phyloP scores from a whole-genome alignment of 2,888 invertebrate species.

The Hedychridium roseum region DNA sequence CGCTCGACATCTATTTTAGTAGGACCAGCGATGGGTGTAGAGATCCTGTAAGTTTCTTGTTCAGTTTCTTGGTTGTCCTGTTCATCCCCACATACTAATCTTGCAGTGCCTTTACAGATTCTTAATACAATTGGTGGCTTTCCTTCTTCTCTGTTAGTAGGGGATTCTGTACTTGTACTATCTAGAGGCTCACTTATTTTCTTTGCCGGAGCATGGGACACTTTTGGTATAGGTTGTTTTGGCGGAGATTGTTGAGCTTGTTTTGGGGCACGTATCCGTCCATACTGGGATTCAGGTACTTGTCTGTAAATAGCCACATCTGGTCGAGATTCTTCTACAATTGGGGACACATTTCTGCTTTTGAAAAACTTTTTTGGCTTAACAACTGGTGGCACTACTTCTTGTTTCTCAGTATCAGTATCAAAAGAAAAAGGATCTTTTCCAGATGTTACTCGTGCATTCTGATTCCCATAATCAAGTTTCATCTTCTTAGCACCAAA shows the following conservation, averaged over 20 bases:
- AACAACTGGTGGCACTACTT: constrained; percentile 67
- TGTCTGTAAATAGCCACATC: constrained; percentile 54
- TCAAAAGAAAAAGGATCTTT: constrained; percentile 63
- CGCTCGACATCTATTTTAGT: constrained; percentile 45
- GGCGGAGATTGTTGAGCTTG: constrained; percentile 32
- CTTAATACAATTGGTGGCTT: constrained; percentile 86
- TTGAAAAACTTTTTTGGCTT: constrained; percentile 93
- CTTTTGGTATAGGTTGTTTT: constrained; percentile 39
- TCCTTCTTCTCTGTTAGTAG: constrained; percentile 50
- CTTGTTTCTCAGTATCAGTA: constrained; percentile 62
- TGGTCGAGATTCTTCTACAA: constrained; percentile 40
- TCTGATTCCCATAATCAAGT: constrained; percentile 59
- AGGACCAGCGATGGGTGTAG: constrained; percentile 47
- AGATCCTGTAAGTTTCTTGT: constrained; percentile 54
- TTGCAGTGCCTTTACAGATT: constrained; percentile 80
- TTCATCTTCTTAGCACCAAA: constrained; percentile 55
- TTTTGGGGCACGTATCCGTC: constrained; percentile 42
- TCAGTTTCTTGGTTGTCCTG: constrained; percentile 44
- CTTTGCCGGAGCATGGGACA: constrained; percentile 61
- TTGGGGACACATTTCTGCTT: constrained; percentile 75
- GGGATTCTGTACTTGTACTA: constrained; percentile 34
- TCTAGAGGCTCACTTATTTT: constrained; percentile 46
- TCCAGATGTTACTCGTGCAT: constrained; percentile 46
- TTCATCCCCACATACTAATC: constrained; percentile 63
- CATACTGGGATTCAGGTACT: constrained; percentile 59